Percentiles rank a stretch among this genome's conserved stretches.
These are phyloP conservation scores for Tichodroma muraria DNA, from an alignment of 2,113 vertebrate genomes.

Conservation along the genomic window DNA sequence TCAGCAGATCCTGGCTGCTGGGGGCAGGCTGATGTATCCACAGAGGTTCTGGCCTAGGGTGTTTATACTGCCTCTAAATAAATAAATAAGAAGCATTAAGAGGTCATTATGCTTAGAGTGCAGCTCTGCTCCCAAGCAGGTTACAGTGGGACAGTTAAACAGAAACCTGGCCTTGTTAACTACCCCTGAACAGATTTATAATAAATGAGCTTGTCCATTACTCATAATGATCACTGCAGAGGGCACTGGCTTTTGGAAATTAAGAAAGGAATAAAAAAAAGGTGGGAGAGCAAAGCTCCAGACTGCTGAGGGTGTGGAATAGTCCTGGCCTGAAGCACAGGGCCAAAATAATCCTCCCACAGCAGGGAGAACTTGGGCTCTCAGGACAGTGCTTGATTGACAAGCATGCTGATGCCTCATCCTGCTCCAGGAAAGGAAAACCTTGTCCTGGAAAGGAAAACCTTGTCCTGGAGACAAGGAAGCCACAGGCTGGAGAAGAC, in stretches of 20 bases:
- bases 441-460: not conserved
- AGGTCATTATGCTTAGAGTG: conserved; percentile 4
- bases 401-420: not conserved
- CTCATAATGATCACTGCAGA: not conserved
- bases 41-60: not conserved
- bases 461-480: not conserved
- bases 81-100: conserved; percentile 50
- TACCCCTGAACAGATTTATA: not conserved
- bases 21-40: not conserved
- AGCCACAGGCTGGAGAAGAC: not conserved
- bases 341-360: not conserved
- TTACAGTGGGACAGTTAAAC: conserved; percentile 26
- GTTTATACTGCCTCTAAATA: conserved; percentile 48
- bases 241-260: not conserved
- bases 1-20: conserved; percentile 4
- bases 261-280: not conserved
- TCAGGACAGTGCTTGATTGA: not conserved
- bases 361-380: not conserved
- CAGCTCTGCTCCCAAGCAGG: conserved; percentile 23
- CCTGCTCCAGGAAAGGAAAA: not conserved
- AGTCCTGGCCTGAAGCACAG: not conserved
- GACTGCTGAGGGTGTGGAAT: not conserved
- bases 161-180: conserved; percentile 15
- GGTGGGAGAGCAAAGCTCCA: not conserved
- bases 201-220: not conserved